Evolutionary conservation across 2,113 vertebrate genomes (phyloP).

Genomic region (Syrrhaptes paradoxus): DNA sequence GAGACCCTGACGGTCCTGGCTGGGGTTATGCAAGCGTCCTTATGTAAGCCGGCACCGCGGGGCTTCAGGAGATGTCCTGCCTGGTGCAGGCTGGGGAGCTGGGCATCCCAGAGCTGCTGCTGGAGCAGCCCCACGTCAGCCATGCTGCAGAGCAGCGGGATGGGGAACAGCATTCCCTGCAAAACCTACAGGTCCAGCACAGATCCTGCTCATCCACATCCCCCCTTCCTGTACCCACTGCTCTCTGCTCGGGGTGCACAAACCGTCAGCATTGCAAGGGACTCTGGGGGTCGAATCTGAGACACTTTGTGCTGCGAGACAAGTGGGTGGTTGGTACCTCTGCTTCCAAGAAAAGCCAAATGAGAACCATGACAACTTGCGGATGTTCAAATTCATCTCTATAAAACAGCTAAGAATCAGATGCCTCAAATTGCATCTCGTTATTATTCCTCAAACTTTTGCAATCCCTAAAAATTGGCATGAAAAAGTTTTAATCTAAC

Average conservation of each 20-base stretch:
- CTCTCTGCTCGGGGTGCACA: background rate
- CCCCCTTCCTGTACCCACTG: background rate
- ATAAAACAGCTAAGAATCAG: background rate
- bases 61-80: background rate
- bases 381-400: background rate
- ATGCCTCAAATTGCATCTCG: background rate
- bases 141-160: background rate
- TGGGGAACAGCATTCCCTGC: fast-evolving
- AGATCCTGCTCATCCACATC: background rate
- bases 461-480: background rate
- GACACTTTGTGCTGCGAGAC: background rate
- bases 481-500: background rate
- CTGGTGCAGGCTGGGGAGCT: background rate
- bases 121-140: fast-evolving
- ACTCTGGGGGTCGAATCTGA: background rate
- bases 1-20: background rate
- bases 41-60: background rate
- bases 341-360: background rate
- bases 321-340: background rate
- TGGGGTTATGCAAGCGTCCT: background rate
- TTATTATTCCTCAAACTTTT: background rate
- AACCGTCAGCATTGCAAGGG: fast-evolving
- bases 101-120: background rate
- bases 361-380: background rate
- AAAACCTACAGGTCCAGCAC: fast-evolving